phyloP scores from a whole-genome alignment of 2,797 vertebrate species.

The Amniataba percoides region DNA sequence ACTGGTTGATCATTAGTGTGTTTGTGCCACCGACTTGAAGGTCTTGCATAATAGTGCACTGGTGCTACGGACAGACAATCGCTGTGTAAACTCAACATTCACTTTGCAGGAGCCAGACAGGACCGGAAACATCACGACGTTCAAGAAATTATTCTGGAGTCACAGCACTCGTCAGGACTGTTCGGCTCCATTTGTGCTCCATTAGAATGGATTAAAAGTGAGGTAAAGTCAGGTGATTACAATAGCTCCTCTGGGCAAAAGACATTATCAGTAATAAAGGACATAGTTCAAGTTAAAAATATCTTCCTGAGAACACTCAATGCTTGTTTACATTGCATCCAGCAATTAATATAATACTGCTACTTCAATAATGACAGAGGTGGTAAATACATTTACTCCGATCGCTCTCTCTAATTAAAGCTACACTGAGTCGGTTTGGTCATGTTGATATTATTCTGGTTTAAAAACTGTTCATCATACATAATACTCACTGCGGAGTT shows the following conservation, averaged over 20 bases:
- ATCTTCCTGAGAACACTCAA: conserved; percentile 41
- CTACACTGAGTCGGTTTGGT: conserved; percentile 16
- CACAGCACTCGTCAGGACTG: not conserved
- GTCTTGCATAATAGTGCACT: conserved; percentile 50
- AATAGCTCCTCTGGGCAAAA: not conserved
- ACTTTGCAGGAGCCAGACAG: conserved; percentile 34
- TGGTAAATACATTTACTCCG: not conserved
- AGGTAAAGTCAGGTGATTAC: conserved; percentile 56
- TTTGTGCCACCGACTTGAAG: conserved; percentile 28
- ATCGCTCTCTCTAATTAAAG: not conserved
- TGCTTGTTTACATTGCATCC: conserved; percentile 26
- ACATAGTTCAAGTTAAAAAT: conserved; percentile 53
- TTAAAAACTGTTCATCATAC: conserved; percentile 3
- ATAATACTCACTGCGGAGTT: not conserved
- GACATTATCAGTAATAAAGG: conserved; percentile 41
- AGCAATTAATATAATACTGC: not conserved
- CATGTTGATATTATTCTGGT: not conserved
- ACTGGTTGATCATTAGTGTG: conserved; percentile 66
- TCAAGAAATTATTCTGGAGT: conserved; percentile 29
- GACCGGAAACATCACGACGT: conserved; percentile 28
- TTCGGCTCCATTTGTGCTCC: conserved; percentile 16
- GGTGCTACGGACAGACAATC: conserved; percentile 6
- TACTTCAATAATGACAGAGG: conserved; percentile 2
- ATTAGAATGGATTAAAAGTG: conserved; percentile 30
- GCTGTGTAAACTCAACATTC: conserved; percentile 40